These are phyloP conservation scores for Thaumatotibia leucotreta DNA, from an alignment of 1,140 invertebrate genomes.

Conservation along the genomic window DNA sequence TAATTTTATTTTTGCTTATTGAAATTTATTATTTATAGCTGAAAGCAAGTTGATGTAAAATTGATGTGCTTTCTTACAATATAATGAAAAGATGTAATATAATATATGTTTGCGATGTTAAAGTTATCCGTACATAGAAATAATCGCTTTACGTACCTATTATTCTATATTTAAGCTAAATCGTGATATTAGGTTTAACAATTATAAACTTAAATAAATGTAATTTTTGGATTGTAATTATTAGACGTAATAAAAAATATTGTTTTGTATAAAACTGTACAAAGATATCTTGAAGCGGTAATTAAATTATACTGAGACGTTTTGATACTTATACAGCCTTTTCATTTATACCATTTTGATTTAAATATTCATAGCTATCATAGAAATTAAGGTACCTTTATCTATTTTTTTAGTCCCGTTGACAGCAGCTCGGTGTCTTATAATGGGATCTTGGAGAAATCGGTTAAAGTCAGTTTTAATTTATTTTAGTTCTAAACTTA, in stretches of 20 bases:
- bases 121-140: constrained; percentile 51
- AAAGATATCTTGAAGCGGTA: constrained; percentile 72
- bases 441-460: too few species aligned
- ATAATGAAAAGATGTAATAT: constrained; percentile 23
- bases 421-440: too few species aligned
- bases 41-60: constrained; percentile 26
- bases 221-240: constrained; percentile 76
- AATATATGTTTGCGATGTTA: constrained; percentile 60
- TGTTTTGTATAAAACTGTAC: constrained; percentile 76
- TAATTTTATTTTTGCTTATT: constrained; percentile 4
- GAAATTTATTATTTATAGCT: constrained; percentile 17
- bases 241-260: constrained; percentile 71
- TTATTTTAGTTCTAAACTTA: too few species aligned
- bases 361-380: constrained; percentile 11
- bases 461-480: too few species aligned
- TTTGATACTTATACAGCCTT: constrained; percentile 70
- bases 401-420: too few species aligned
- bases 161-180: constrained; percentile 71
- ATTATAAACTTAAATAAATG: constrained; percentile 74
- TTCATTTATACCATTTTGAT: constrained; percentile 38
- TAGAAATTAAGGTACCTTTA: too few species aligned
- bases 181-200: constrained; percentile 75
- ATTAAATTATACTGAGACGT: constrained; percentile 74
- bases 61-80: constrained; percentile 32
- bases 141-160: constrained; percentile 62